These are phyloP conservation scores for Sesamia inferens DNA, from an alignment of 2,888 invertebrate species.

Conservation along the genomic window DNA sequence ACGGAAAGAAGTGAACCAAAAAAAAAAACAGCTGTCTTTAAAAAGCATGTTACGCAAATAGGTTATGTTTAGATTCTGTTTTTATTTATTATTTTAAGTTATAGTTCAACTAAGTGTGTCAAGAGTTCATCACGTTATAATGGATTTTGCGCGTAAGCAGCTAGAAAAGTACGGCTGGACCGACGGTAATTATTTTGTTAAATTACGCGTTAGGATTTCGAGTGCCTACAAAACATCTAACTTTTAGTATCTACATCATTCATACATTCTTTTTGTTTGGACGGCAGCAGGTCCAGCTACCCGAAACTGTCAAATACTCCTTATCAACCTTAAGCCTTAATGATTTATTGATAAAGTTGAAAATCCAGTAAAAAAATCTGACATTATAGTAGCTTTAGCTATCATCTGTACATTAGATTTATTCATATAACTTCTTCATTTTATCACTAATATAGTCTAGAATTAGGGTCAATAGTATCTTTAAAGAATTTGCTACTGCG, in stretches of 20 bases:
- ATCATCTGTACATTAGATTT: not conserved
- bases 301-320: no score
- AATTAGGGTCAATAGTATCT: not conserved
- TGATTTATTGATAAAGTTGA: no score
- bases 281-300: no score
- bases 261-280: no score
- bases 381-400: no score
- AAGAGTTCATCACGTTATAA: slow-evolving; percentile 63
- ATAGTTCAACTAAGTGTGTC: not conserved
- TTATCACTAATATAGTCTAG: not conserved
- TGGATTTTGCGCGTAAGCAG: slow-evolving; percentile 93
- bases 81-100: not conserved
- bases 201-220: not conserved
- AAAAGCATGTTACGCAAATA: slow-evolving; percentile 22
- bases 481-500: not conserved
- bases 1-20: no score
- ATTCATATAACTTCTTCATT: not conserved
- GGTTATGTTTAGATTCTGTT: slow-evolving; percentile 36
- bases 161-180: slow-evolving; percentile 94
- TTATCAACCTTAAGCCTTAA: no score
- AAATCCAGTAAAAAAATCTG: no score
- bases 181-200: slow-evolving; percentile 74
- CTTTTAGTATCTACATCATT: no score
- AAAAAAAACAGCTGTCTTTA: no score
- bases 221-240: not conserved